phyloP scores from a whole-genome alignment of 2,797 vertebrate species.

The Podargus strigoides region DNA sequence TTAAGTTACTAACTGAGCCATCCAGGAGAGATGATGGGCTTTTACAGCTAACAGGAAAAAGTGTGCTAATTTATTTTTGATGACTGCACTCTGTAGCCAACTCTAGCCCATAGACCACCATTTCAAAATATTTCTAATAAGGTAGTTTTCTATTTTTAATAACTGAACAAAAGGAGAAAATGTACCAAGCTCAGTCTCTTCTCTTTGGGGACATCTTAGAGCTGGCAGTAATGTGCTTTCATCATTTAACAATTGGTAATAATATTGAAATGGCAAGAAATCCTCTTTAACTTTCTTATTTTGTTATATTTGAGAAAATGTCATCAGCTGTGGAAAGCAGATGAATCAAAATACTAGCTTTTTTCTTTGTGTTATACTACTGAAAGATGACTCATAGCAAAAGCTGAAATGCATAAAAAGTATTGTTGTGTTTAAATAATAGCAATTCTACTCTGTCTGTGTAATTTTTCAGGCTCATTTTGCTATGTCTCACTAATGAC shows the following conservation, averaged over 20 bases:
- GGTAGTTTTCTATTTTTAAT: background rate
- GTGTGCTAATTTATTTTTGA: background rate
- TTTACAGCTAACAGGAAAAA: background rate
- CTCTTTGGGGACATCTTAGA: background rate
- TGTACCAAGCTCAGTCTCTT: background rate
- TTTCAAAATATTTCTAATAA: background rate
- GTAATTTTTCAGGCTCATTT: background rate
- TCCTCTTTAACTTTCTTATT: background rate
- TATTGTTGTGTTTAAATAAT: background rate
- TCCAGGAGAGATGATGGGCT: background rate
- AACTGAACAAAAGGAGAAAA: background rate
- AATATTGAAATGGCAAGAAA: conserved; percentile 4
- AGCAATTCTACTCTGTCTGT: background rate
- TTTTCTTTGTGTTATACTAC: background rate
- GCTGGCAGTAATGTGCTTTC: background rate
- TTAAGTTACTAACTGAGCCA: background rate
- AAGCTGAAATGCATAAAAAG: background rate
- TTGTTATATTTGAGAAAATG: background rate
- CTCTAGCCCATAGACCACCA: background rate
- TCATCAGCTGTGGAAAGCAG: background rate
- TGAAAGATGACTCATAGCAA: background rate
- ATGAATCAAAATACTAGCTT: background rate
- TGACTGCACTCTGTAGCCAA: background rate
- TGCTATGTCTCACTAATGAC: background rate
- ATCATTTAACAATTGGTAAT: background rate